Conservation (phyloP, 2,113 vertebrate species). For the Myodes glareolus region DNA sequence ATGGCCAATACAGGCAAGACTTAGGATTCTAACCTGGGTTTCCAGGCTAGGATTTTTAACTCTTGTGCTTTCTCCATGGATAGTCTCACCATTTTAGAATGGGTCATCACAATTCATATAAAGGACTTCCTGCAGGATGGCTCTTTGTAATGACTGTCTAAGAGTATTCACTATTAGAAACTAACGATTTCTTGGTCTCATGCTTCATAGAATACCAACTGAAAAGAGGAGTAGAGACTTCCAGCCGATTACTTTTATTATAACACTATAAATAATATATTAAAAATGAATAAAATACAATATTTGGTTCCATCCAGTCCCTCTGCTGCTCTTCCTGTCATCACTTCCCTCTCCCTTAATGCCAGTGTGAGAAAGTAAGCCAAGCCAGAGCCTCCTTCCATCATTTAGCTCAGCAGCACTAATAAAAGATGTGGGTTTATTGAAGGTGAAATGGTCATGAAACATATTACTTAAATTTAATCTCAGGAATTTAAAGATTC, state of each 20-base stretch:
- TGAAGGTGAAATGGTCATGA: not conserved
- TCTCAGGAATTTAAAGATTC: not conserved
- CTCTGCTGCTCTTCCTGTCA: not conserved
- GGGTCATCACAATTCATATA: not conserved
- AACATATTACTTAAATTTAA: not conserved
- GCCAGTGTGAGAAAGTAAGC: not conserved
- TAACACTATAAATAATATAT: not conserved
- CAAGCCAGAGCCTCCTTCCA: not conserved
- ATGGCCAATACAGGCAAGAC: not conserved
- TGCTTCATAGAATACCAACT: not conserved
- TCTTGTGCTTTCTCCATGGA: not conserved
- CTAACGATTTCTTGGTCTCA: not conserved
- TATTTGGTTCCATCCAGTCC: not conserved
- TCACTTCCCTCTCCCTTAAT: not conserved
- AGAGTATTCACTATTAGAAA: not conserved
- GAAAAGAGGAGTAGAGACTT: not conserved
- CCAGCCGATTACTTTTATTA: no score
- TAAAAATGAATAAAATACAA: not conserved
- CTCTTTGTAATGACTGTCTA: not conserved
- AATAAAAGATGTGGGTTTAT: not conserved
- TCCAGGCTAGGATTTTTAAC: not conserved
- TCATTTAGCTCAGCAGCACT: not conserved
- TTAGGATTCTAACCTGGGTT: not conserved
- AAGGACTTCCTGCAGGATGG: not conserved
- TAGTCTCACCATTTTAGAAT: not conserved